phyloP scores from a whole-genome alignment of 2,113 vertebrate species.

The Daboia siamensis region DNA sequence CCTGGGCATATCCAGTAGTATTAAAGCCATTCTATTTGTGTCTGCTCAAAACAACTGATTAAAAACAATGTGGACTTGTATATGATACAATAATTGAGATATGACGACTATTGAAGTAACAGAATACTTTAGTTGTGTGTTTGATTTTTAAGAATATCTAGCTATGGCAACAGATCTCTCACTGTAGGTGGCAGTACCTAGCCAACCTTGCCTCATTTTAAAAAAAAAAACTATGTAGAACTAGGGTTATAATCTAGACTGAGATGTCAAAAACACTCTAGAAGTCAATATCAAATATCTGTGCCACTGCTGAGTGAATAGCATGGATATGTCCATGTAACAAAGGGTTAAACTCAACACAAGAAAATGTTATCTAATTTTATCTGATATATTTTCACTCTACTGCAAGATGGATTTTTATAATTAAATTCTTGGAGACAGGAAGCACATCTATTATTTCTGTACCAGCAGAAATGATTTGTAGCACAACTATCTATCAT shows the following conservation, averaged over 20 bases:
- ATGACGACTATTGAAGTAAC: not conserved
- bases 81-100: not conserved
- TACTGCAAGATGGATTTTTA: no score
- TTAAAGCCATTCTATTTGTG: not conserved
- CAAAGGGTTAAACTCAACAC: not conserved
- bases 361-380: no score
- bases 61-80: not conserved
- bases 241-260: not conserved
- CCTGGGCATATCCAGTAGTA: not conserved
- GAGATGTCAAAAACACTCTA: not conserved
- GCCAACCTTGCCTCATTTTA: not conserved
- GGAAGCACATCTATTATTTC: not conserved
- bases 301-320: not conserved
- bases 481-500: not conserved
- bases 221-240: not conserved
- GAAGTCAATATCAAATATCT: not conserved
- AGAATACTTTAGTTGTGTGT: not conserved
- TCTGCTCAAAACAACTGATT: not conserved
- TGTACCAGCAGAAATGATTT: not conserved
- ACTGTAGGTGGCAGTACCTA: not conserved
- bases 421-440: not conserved
- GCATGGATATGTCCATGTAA: not conserved
- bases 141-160: not conserved
- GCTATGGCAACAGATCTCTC: not conserved
- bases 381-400: no score